Evolutionary conservation across 2,113 vertebrate species (phyloP).

Genomic region (Cryptomyrus ogoouensis): DNA sequence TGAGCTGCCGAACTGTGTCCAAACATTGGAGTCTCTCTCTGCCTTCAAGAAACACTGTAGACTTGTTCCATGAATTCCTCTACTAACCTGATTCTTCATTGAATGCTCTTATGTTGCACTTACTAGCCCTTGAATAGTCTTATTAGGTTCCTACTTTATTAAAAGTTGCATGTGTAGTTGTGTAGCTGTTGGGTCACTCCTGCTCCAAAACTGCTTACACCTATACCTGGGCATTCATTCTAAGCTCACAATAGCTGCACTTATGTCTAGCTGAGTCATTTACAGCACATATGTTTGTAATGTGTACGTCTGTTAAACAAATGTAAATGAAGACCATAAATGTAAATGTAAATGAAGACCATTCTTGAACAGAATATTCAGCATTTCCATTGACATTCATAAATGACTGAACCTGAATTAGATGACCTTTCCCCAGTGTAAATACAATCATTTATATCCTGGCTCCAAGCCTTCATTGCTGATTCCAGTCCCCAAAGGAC

Average conservation of each 20-base stretch:
- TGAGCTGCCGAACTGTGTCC: not conserved
- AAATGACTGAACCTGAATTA: not conserved
- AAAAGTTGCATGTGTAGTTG: not conserved
- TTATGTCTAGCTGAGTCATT: not conserved
- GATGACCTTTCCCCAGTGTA: not conserved
- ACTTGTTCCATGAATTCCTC: not conserved
- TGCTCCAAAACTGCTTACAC: not conserved
- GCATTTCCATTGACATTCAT: not conserved
- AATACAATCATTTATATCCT: not conserved
- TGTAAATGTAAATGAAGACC: not conserved
- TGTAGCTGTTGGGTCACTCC: not conserved
- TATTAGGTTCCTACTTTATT: not conserved
- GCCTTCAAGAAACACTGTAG: not conserved
- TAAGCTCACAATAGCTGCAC: not conserved
- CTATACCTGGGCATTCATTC: not conserved
- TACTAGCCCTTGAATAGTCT: not conserved
- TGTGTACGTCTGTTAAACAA: not conserved
- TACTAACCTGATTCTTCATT: not conserved
- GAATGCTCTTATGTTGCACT: not conserved
- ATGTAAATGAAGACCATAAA: not conserved
- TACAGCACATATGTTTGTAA: not conserved
- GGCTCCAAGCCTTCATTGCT: not conserved
- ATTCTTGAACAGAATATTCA: not conserved
- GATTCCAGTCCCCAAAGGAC: not conserved
- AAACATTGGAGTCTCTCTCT: not conserved